These are phyloP conservation scores for Hippocampus zosterae DNA, from an alignment of 2,113 vertebrate genomes.

Conservation along the genomic window DNA sequence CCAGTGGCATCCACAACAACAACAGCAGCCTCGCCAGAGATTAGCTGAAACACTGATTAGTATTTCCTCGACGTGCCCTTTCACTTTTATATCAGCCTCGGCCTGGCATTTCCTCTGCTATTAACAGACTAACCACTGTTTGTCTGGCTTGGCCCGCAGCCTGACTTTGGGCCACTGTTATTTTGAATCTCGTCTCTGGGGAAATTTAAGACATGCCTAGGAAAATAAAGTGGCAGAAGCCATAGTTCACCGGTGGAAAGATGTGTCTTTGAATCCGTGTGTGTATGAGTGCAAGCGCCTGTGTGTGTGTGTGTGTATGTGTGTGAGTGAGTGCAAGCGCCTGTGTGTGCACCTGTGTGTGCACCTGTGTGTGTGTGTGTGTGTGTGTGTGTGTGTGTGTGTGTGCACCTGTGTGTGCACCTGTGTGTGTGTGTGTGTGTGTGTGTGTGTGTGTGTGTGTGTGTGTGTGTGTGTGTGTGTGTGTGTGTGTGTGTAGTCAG, in stretches of 20 bases:
- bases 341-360: too few relatives aligned
- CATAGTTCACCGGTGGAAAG: conserved; percentile 13
- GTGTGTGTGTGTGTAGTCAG: too few relatives aligned
- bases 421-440: too few relatives aligned
- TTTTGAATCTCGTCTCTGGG: conserved; percentile 12
- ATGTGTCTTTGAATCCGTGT: neutral
- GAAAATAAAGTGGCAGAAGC: conserved; percentile 5
- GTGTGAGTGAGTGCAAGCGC: too few relatives aligned
- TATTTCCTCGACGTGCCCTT: conserved; percentile 56
- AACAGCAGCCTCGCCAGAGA: conserved; percentile 26
- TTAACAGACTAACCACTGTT: conserved; percentile 32
- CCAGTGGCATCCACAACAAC: conserved; percentile 30
- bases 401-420: too few relatives aligned
- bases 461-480: too few relatives aligned
- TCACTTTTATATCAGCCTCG: conserved; percentile 46
- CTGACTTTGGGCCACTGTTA: conserved; percentile 12
- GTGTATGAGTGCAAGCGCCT: neutral
- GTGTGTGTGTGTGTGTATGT: neutral
- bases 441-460: too few relatives aligned
- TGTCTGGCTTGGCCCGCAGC: conserved; percentile 25
- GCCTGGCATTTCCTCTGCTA: conserved; percentile 47
- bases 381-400: too few relatives aligned
- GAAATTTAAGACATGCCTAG: conserved; percentile 23
- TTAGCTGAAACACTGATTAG: conserved; percentile 48
- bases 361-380: too few relatives aligned